Percentiles rank a stretch among this genome's conserved stretches.
These are phyloP conservation scores for Steinernema feltiae DNA, from an alignment of 1,140 invertebrate species.

Conservation along the genomic window DNA sequence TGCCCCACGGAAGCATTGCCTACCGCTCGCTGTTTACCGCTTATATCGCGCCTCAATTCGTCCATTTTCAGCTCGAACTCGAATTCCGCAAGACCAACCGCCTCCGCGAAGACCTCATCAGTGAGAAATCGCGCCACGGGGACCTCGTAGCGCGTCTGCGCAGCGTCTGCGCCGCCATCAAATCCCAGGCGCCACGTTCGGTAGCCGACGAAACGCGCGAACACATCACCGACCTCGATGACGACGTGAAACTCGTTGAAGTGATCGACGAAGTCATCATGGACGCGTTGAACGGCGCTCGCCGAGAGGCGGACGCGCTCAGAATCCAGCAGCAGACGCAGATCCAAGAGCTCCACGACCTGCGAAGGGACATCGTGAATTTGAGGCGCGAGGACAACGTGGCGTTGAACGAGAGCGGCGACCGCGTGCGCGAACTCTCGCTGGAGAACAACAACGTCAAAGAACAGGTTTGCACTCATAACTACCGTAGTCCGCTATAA, in stretches of 20 bases:
- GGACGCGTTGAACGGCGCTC: conserved; percentile 29
- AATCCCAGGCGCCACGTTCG: not conserved
- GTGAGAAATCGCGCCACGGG: conserved; percentile 29
- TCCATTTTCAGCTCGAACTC: conserved; percentile 32
- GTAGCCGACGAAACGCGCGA: not conserved
- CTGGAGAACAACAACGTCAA: conserved; percentile 34
- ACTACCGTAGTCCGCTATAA: not conserved
- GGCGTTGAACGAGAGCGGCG: conserved; percentile 32
- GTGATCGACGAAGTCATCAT: conserved; percentile 37
- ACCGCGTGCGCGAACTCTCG: conserved; percentile 30
- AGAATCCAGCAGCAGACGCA: conserved; percentile 33
- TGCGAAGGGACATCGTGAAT: conserved; percentile 37
- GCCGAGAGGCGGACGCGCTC: conserved; percentile 29
- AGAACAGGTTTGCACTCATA: conserved; percentile 29
- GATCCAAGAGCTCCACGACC: conserved; percentile 29
- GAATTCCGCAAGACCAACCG: conserved; percentile 35
- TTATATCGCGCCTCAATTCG: too few species aligned
- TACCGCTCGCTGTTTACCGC: too few species aligned
- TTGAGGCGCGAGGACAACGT: conserved; percentile 31
- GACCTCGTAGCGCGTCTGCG: conserved; percentile 30
- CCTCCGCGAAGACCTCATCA: conserved; percentile 31
- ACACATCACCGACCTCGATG: not conserved
- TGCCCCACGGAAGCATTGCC: too few species aligned
- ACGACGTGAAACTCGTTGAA: conserved; percentile 27
- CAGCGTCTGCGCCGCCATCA: conserved; percentile 25